Percentiles rank a stretch among this genome's conserved stretches.
phyloP scores from a whole-genome alignment of 2,888 invertebrate genomes.

The Plebejus melissa region DNA sequence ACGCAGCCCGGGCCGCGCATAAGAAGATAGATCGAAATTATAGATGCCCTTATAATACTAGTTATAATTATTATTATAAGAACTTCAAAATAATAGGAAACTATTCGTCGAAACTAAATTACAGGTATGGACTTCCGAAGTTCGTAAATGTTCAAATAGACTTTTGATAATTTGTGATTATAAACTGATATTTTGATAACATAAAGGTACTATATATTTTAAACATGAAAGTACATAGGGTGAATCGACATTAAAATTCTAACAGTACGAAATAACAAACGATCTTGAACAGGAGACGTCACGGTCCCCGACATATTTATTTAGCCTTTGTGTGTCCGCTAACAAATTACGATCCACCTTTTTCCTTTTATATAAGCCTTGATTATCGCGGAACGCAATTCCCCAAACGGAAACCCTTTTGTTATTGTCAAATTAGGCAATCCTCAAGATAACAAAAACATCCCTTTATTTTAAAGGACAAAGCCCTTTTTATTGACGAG shows the following conservation, averaged over 20 bases:
- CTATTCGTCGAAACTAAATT: no score
- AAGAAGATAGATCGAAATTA: no score
- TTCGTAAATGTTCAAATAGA: no score
- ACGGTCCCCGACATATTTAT: constrained; percentile 45
- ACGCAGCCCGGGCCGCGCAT: no score
- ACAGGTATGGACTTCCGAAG: no score
- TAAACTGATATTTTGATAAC: no score
- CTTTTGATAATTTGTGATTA: no score
- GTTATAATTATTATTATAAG: no score
- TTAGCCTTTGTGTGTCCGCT: constrained; percentile 46
- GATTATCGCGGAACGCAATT: constrained; percentile 66
- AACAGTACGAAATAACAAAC: constrained; percentile 22
- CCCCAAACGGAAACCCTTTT: constrained; percentile 71
- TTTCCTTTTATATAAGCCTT: constrained; percentile 49
- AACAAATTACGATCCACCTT: constrained; percentile 50
- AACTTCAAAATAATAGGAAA: no score
- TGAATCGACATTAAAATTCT: neutral
- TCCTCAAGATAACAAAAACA: constrained; percentile 80
- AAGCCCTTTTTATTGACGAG: constrained; percentile 72
- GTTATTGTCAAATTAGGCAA: constrained; percentile 79
- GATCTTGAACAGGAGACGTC: constrained; percentile 31
- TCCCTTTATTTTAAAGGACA: constrained; percentile 70
- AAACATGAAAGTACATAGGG: no score
- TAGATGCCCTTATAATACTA: no score
- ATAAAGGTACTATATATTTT: no score